Conservation (phyloP, 2,797 vertebrate genomes). For the Bovichtus variegatus region DNA sequence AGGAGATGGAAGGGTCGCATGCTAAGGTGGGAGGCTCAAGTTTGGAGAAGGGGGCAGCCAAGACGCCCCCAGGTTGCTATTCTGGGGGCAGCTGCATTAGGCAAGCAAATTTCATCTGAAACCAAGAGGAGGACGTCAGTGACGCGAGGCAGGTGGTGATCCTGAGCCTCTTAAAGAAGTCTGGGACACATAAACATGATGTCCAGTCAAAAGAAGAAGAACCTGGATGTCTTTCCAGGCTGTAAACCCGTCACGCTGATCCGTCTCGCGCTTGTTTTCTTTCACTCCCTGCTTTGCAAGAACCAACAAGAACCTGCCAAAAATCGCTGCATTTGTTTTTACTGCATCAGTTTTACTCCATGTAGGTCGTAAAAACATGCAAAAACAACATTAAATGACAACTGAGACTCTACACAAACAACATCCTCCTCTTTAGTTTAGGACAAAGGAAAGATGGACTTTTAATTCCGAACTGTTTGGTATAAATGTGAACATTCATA, state of each 20-base stretch:
- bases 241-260: conserved; percentile 1
- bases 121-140: conserved; percentile 43
- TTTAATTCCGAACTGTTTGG: not conserved
- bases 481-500: not conserved
- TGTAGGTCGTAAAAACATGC: not conserved
- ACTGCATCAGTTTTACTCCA: not conserved
- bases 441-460: not conserved
- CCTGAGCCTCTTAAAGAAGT: conserved; percentile 26
- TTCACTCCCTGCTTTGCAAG: not conserved
- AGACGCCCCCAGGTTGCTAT: conserved; percentile 86
- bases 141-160: conserved; percentile 54
- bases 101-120: conserved; percentile 79
- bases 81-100: conserved; percentile 87
- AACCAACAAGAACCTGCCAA: not conserved
- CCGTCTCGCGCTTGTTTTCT: not conserved
- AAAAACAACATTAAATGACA: not conserved
- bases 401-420: not conserved
- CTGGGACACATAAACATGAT: conserved; percentile 43
- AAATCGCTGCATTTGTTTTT: no score
- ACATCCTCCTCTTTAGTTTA: not conserved
- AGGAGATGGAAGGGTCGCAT: conserved; percentile 83
- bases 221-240: not conserved
- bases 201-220: conserved; percentile 23
- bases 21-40: conserved; percentile 81
- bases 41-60: conserved; percentile 76